These are phyloP conservation scores for Enteromius thamalakanensis DNA, from an alignment of 2,797 vertebrate species.

Conservation along the genomic window DNA sequence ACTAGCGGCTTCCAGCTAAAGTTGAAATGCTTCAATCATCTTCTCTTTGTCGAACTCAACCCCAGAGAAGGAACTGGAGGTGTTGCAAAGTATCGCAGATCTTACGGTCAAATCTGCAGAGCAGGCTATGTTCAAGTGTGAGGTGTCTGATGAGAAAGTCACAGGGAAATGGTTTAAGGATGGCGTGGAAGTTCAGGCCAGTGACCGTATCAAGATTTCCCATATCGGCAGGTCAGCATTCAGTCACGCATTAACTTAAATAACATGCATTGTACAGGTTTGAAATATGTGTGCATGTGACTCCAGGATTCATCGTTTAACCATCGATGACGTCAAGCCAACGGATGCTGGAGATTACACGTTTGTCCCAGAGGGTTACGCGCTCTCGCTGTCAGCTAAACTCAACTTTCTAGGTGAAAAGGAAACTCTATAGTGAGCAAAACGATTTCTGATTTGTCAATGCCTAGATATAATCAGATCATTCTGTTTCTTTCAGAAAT, in stretches of 20 bases:
- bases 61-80: slow-evolving; percentile 88
- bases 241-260: background rate
- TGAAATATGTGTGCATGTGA: background rate
- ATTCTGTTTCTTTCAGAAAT: slow-evolving; percentile 77
- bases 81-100: slow-evolving; percentile 90
- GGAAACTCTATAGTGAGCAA: background rate
- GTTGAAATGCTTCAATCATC: background rate
- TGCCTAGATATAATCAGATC: background rate
- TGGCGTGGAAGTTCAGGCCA: slow-evolving; percentile 84
- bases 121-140: slow-evolving; percentile 91
- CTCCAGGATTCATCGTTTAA: slow-evolving; percentile 84
- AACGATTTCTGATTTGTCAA: background rate
- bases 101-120: slow-evolving; percentile 88
- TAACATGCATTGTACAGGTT: background rate
- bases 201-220: slow-evolving; percentile 82
- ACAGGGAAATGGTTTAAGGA: slow-evolving; percentile 93
- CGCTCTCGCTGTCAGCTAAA: slow-evolving; percentile 90
- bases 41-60: slow-evolving; percentile 38
- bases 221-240: slow-evolving; percentile 83
- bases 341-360: slow-evolving; percentile 91
- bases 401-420: slow-evolving; percentile 91
- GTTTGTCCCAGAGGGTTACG: slow-evolving; percentile 89
- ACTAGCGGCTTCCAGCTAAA: background rate
- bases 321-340: slow-evolving; percentile 83
- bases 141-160: slow-evolving; percentile 93